Conservation (phyloP, 2,113 vertebrate species). For the Stegostoma tigrinum region DNA sequence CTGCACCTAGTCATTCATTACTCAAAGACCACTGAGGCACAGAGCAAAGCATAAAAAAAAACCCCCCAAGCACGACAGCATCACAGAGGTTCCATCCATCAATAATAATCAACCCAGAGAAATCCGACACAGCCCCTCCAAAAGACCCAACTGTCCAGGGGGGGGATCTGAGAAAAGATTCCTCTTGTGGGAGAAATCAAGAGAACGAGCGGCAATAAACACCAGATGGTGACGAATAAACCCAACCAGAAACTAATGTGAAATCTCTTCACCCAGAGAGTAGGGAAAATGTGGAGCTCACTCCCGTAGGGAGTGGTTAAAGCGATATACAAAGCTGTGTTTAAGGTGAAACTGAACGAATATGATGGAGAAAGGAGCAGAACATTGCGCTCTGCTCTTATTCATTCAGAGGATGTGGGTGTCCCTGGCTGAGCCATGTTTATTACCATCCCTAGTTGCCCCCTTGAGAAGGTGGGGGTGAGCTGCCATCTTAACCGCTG, state of each 20-base stretch:
- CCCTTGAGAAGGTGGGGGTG: too few species aligned
- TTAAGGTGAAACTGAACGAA: neutral
- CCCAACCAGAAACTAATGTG: neutral
- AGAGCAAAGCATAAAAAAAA: neutral
- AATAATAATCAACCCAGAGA: neutral
- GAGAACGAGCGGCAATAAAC: neutral
- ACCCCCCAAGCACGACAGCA: neutral
- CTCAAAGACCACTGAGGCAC: neutral
- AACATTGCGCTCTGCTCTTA: too few species aligned
- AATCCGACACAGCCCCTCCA: too few species aligned
- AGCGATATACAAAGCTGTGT: neutral
- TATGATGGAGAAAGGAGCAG: neutral
- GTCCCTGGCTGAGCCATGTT: too few species aligned
- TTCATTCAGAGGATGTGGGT: too few species aligned
- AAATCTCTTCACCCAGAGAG: neutral
- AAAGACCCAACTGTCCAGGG: neutral
- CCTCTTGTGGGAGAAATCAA: neutral
- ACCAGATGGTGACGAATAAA: neutral
- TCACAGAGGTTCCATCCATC: neutral
- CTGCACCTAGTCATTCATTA: neutral
- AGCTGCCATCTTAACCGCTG: too few species aligned
- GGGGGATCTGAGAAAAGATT: neutral
- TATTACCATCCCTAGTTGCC: too few species aligned
- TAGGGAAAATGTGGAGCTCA: neutral
- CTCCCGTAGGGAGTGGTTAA: neutral